Evolutionary conservation across 2,888 invertebrate genomes (phyloP), one percentile per base, ranked within the genome.

Genomic region (Drosophila cyrtoloma): DNA sequence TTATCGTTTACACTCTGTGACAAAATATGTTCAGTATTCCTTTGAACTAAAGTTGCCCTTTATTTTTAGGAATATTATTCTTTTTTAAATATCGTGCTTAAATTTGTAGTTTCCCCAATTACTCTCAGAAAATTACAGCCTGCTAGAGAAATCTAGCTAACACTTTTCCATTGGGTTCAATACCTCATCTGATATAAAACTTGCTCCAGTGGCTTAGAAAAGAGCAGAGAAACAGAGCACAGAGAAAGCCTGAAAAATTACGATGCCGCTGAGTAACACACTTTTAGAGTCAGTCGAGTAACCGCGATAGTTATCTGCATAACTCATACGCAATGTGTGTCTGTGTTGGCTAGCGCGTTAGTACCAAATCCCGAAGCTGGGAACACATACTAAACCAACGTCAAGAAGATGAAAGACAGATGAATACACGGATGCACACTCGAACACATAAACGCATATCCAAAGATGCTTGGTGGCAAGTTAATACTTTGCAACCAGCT

Each of bases 311-410:
- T 80, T 89, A 89, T 87, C 79, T 79, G 71, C 78, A 87, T 87
- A 89, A 70, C 87, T 86, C 89, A 87, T 78, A 82, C 89, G 82
- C 82, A 81, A 71, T 73, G 84, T 73, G 70, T 66, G 72, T 30
- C 59, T 51, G 55, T 35, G 33, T 32, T 63, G 59, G 70, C 6
- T 50, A 59, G 19, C 70, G 59, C 51, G 12, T 39, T 37, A 42
- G 32, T 32, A 28, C n/a, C 51, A 71, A 50, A 68, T 58, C 57
- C 56, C 50, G 37, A 53, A 72, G 72, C 62, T 51, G 81, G 33
- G 67, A 83, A 53, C 58, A 32, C 56, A 65, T 52, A 9, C n/a
- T 39, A 39, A n/a, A 1, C 14, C n/a, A 56, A 28, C 58, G 60
- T 57, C 39, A 47, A 37, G 42, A 52, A 52, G 47, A 55, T 56